A percentile compares a stretch with the other conserved stretches of the same genome.
phyloP scores from a whole-genome alignment of 2,113 vertebrate species.

The Eclectus roratus region DNA sequence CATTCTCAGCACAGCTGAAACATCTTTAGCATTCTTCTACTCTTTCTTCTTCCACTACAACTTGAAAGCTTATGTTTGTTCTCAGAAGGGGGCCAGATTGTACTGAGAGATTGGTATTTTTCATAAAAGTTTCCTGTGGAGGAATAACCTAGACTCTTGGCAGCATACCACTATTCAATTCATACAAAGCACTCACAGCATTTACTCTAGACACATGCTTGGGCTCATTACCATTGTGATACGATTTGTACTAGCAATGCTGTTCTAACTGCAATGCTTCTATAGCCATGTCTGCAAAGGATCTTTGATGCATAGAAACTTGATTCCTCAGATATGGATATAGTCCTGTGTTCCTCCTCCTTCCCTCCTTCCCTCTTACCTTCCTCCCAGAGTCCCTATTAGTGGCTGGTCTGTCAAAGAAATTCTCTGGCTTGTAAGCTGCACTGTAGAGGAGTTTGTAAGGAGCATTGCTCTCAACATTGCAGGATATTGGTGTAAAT shows the following conservation, averaged over 20 bases:
- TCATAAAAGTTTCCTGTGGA: background rate
- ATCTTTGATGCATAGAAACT: background rate
- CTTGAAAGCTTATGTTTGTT: background rate
- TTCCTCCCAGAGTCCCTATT: fast-evolving
- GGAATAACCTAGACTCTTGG: background rate
- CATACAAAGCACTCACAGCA: background rate
- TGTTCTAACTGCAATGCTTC: background rate
- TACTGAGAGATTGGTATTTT: background rate
- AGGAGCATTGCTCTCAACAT: background rate
- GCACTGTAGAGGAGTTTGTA: background rate
- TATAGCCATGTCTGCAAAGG: background rate
- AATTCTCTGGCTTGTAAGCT: background rate
- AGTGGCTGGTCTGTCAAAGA: background rate
- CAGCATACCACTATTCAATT: background rate
- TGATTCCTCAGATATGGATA: background rate
- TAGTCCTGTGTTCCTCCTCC: background rate
- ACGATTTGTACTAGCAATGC: background rate
- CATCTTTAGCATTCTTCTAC: background rate
- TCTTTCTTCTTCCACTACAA: background rate
- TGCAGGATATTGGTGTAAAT: background rate
- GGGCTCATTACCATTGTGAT: background rate
- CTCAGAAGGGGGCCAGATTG: background rate
- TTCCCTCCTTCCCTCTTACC: background rate
- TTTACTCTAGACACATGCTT: background rate
- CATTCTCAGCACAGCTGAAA: background rate